Base-by-base conservation (phyloP, 2,888 invertebrate species). In the Meandrusa payeni region DNA sequence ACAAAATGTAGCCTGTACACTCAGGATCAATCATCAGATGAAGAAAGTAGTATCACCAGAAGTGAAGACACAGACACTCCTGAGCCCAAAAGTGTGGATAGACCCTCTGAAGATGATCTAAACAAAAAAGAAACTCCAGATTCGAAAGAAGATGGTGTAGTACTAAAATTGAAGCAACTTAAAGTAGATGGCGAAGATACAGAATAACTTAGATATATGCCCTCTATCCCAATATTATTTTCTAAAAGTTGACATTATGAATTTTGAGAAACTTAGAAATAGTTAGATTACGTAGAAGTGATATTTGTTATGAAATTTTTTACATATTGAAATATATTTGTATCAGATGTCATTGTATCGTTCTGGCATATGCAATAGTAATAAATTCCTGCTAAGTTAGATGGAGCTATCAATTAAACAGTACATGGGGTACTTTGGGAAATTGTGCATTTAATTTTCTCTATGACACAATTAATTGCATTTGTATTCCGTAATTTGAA, bases 1-100 rank as follows among this genome's bases (percentile, higher is more conserved):
- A 90, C 91, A 3, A 90, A 93, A 64, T 93, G 93, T 68, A 89
- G 90, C 51, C 75, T 93, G 23, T 93, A 93, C 56, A 89, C 89
- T 27, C 89, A 90, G 41, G 90, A 90, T 48, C 67, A 61, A 10
- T 80, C 73, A 1, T 81, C 81, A 11, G 83, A 86, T 48, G 82
- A 87, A 22, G 82, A 86, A 47, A 83, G 78, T 52, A 79, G 83
- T 69, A 75, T 86, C 52, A 83, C 88, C 1, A 64, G 80, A 33
- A 88, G 86, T 47, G 86, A 86, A 46, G 83, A 87, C 26, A 83
- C 83, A 0, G 81, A 80, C 23, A 82, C 82, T 9, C 79, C 83
- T 0, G 83, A 86, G 46, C 81, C 82, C 1, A 82, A 76, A 49
- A 65, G 50, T 45, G 55, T 57, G 10, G 81, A 81, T 3, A 76